Percentiles rank a stretch among this genome's conserved stretches.
phyloP scores from a whole-genome alignment of 2,888 invertebrate species.

The Tridacna gigas region DNA sequence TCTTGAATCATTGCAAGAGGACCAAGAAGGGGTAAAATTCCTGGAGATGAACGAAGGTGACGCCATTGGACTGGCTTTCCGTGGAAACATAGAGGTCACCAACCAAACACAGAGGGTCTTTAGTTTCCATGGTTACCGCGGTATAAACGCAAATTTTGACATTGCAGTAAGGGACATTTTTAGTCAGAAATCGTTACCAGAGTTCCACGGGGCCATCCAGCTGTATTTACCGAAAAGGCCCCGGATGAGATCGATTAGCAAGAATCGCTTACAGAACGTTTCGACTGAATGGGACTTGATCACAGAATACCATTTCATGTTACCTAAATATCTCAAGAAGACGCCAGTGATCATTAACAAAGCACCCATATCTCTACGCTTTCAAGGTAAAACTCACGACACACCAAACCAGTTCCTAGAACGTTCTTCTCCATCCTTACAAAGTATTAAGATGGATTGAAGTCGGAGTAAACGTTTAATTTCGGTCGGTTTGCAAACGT shows the following conservation, averaged over 20 bases:
- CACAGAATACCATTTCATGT: conserved; percentile 48
- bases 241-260: conserved; percentile 26
- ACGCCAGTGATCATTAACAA: conserved; percentile 41
- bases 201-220: conserved; percentile 53
- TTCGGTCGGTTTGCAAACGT: no score
- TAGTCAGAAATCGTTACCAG: conserved; percentile 53
- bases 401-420: no score
- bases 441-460: no score
- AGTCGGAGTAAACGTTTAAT: background rate
- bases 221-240: conserved; percentile 36
- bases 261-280: conserved; percentile 25
- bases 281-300: conserved; percentile 48
- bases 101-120: conserved; percentile 36
- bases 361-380: conserved; percentile 48
- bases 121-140: conserved; percentile 55
- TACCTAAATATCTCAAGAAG: conserved; percentile 55
- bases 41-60: conserved; percentile 47
- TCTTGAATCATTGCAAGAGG: background rate
- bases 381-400: no score
- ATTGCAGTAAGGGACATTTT: conserved; percentile 45
- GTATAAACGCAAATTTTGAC: conserved; percentile 43
- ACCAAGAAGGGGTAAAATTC: background rate
- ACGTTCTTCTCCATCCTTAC: no score
- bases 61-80: conserved; percentile 45
- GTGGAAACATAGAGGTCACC: conserved; percentile 51